A percentile compares a stretch with the other conserved stretches of the same genome.
phyloP scores from a whole-genome alignment of 1,140 invertebrate genomes.

The Eciton burchellii region DNA sequence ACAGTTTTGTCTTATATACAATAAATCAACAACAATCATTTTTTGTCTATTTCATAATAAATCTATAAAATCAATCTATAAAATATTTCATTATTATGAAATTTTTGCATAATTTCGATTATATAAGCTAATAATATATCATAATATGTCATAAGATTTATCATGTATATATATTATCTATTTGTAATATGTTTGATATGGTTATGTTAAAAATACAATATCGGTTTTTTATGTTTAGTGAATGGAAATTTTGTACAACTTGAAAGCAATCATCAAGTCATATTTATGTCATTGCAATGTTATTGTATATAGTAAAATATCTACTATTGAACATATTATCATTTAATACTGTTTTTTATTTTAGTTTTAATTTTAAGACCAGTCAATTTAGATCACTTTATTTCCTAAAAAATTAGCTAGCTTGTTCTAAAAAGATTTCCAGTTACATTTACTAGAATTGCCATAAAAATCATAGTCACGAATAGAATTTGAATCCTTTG shows the following conservation, averaged over 20 bases:
- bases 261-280: background rate
- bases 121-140: conserved; percentile 20
- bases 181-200: background rate
- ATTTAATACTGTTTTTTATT: conserved; percentile 15
- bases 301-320: background rate
- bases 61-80: conserved; percentile 8
- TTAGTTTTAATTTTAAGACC: conserved; percentile 28
- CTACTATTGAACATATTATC: background rate
- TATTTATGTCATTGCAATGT: conserved; percentile 4
- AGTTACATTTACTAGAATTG: conserved; percentile 15
- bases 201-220: conserved; percentile 50
- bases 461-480: conserved; percentile 70
- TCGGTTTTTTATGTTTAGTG: background rate
- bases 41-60: background rate
- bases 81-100: conserved; percentile 17
- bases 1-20: background rate
- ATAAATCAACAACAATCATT: conserved; percentile 8
- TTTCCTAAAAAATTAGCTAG: conserved; percentile 17
- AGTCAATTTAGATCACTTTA: conserved; percentile 17
- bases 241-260: conserved; percentile 44
- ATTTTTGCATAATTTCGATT: conserved; percentile 8
- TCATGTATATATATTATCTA: conserved; percentile 12
- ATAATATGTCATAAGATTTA: conserved; percentile 6
- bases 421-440: conserved; percentile 14
- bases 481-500: conserved; percentile 81